Base-by-base conservation (phyloP, 1,140 invertebrate species). In the Pentalonia nigronervosa region DNA sequence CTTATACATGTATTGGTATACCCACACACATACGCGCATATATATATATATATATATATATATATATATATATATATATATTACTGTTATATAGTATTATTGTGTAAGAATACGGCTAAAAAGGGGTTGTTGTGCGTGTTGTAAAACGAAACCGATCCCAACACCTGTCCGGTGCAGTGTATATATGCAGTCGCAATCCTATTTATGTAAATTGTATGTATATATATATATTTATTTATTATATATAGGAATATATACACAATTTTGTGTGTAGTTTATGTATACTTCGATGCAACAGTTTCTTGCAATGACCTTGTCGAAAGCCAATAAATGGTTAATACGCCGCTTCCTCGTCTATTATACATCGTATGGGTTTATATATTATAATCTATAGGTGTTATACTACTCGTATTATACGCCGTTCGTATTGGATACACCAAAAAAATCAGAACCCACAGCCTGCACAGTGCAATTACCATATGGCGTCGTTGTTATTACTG, bases 101-200 rank as follows among this genome's bases (percentile, higher is more conserved):
- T 88, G 86, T 34, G 47, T 34, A 50, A 88, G 48, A 53, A 89
- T 50, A 67, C 30, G 45, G 45, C 30, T 47, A 34, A 87, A 84
- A 53, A 21, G 48, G 91, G 81, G 76, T 45, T 83, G 81, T 36
- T 23, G 67, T 83, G 76, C 34, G 91, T 86, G 91, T 93, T 93
- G 76, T 93, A 84, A 93, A 93, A 84, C 48, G 91, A 93, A 93
- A 93, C 91, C 91, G 91, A 93, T 93, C 76, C 48, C 50, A 53
- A 84, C 91, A 93, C 91, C 91, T 93, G 91, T 93, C 91, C n/a
- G 76, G 3, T 6, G 47, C 17, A 20, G 21, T 25, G 45, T 48
- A 23, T 76, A 67, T 67, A 67, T 67, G 23, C 45, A 87, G 84
- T 87, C 25, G 25, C 84, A 11, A 84, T 36, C 53, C 87, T 53